A percentile compares a stretch with the other conserved stretches of the same genome.
phyloP scores from a whole-genome alignment of 2,797 vertebrate genomes.

The Halcyon leucocephala region DNA sequence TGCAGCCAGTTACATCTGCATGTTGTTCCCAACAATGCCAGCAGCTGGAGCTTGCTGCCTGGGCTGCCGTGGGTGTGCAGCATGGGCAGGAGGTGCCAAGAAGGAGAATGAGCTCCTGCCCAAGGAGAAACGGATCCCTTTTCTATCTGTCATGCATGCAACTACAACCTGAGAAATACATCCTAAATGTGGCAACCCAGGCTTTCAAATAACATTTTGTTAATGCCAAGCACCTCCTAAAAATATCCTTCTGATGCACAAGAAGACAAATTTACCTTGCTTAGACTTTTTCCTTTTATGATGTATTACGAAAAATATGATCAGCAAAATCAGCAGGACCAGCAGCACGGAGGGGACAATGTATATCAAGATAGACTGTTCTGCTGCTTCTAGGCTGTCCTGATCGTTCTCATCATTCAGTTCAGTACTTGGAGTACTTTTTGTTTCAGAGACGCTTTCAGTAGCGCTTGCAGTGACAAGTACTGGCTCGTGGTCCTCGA shows the following conservation, averaged over 20 bases:
- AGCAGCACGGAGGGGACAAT: constrained; percentile 46
- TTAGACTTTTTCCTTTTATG: constrained; percentile 73
- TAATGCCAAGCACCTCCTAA: background rate
- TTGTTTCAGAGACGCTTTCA: background rate
- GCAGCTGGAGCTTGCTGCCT: background rate
- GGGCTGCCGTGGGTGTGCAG: background rate
- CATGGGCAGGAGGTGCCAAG: background rate
- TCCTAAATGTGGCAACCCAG: background rate
- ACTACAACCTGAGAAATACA: background rate
- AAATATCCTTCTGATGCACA: background rate
- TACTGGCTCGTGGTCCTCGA: background rate
- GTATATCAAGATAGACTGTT: constrained; percentile 57
- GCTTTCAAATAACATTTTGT: background rate
- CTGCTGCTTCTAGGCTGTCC: background rate
- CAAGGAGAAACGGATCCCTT: background rate
- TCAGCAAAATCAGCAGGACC: constrained; percentile 57
- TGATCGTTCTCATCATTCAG: background rate
- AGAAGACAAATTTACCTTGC: constrained; percentile 73
- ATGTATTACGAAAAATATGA: constrained; percentile 24
- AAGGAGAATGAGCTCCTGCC: background rate
- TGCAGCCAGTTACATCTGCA: background rate
- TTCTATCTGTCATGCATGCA: background rate
- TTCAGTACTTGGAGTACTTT: background rate
- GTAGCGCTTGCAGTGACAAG: background rate
- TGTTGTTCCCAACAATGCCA: accelerated